phyloP scores from a whole-genome alignment of 2,797 vertebrate species.

The Graptemys geographica region DNA sequence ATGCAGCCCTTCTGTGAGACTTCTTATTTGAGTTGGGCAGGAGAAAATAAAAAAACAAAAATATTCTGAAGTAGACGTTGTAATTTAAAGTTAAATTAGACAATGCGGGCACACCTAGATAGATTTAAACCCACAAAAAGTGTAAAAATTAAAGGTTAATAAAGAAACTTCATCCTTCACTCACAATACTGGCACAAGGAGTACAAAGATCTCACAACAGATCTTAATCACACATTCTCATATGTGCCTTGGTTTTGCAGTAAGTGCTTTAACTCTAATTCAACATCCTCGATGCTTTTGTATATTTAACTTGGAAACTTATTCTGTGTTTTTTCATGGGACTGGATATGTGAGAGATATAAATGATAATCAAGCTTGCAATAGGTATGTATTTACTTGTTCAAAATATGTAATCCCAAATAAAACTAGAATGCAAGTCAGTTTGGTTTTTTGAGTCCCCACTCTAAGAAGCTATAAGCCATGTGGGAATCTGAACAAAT shows the following conservation, averaged over 20 bases:
- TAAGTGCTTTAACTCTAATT: neutral
- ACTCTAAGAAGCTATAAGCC: neutral
- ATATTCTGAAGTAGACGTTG: neutral
- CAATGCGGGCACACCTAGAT: rapidly evolving
- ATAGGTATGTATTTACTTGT: neutral
- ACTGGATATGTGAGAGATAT: neutral
- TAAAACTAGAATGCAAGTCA: neutral
- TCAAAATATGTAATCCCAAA: neutral
- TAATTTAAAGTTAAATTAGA: neutral
- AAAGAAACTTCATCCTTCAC: neutral
- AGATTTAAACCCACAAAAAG: neutral
- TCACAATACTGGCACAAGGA: neutral
- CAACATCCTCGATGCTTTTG: neutral
- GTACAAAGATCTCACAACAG: neutral
- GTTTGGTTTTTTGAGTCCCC: neutral
- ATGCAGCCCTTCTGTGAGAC: neutral
- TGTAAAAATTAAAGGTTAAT: neutral
- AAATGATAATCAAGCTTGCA: neutral
- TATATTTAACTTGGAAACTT: neutral
- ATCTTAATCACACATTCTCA: neutral
- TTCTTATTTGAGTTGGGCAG: neutral
- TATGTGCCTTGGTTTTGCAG: neutral
- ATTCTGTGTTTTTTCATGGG: neutral
- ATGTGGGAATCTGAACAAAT: neutral
- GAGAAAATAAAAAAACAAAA: neutral